Conservation (phyloP, 2,113 vertebrate genomes). For the Pseudorectes ferrugineus region DNA sequence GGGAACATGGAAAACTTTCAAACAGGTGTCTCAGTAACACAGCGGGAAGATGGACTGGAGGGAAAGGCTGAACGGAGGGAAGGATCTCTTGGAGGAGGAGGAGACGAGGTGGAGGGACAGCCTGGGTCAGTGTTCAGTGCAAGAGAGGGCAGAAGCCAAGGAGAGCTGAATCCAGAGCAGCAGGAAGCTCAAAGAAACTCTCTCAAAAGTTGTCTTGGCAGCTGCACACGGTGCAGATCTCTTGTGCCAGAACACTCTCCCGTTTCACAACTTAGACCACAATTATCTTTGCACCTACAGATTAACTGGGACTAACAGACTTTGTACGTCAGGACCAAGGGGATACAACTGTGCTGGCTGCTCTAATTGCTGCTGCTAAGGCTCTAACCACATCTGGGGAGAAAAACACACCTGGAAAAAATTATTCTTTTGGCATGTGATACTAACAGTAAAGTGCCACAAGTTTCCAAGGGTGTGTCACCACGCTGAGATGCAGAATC, state of each 20-base stretch:
- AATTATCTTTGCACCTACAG: not conserved
- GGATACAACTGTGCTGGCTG: not conserved
- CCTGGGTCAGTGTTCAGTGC: not conserved
- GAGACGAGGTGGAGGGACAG: not conserved
- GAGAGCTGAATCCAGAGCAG: not conserved
- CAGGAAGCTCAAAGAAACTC: not conserved
- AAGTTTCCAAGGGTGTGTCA: not conserved
- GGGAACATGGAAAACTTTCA: not conserved
- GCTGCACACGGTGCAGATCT: fast-evolving
- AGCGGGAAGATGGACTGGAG: not conserved
- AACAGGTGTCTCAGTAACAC: not conserved
- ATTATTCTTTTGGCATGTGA: not conserved
- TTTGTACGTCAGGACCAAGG: not conserved
- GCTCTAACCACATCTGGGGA: not conserved
- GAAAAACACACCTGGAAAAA: not conserved
- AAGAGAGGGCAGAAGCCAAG: not conserved
- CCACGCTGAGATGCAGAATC: not conserved
- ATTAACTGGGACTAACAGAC: not conserved
- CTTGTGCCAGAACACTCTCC: not conserved
- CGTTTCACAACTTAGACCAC: not conserved
- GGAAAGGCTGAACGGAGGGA: not conserved
- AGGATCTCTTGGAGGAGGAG: not conserved
- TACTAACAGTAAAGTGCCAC: not conserved
- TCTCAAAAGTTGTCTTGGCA: not conserved
- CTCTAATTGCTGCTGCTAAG: not conserved